phyloP scores from a whole-genome alignment of 2,113 vertebrate genomes.

The Phyllopteryx taeniolatus region DNA sequence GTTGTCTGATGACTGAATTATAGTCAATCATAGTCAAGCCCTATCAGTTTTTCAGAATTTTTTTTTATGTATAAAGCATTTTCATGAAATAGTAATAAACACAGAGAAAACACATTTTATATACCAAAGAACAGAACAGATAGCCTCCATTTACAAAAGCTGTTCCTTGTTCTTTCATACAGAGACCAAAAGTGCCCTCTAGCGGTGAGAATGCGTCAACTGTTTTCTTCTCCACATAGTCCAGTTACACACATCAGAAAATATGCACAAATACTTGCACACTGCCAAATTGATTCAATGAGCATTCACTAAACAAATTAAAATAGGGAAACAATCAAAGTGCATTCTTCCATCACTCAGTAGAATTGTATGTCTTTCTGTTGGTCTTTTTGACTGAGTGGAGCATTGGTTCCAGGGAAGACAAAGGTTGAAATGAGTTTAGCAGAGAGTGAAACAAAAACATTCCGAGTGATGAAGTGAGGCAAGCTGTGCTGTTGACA shows the following conservation, averaged over 20 bases:
- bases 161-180: constrained; percentile 26
- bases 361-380: constrained; percentile 21
- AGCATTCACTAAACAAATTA: constrained; percentile 32
- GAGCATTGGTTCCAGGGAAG: constrained; percentile 47
- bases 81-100: not conserved
- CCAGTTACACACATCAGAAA: not conserved
- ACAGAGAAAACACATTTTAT: not conserved
- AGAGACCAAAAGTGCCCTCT: constrained; percentile 68
- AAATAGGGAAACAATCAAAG: constrained; percentile 49
- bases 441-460: constrained; percentile 34
- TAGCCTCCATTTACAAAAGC: not conserved
- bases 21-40: not conserved
- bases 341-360: constrained; percentile 37
- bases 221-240: not conserved
- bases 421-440: constrained; percentile 33
- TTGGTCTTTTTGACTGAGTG: constrained; percentile 26
- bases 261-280: constrained; percentile 14
- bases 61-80: not conserved
- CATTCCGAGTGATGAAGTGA: constrained; percentile 52
- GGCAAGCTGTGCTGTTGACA: constrained; percentile 46
- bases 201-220: constrained; percentile 47
- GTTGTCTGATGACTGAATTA: not conserved
- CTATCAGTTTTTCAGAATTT: not conserved
- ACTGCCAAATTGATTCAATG: constrained; percentile 33
- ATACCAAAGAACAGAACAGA: not conserved